Conservation (phyloP, 2,888 invertebrate genomes). For the Drosophila formosana region DNA sequence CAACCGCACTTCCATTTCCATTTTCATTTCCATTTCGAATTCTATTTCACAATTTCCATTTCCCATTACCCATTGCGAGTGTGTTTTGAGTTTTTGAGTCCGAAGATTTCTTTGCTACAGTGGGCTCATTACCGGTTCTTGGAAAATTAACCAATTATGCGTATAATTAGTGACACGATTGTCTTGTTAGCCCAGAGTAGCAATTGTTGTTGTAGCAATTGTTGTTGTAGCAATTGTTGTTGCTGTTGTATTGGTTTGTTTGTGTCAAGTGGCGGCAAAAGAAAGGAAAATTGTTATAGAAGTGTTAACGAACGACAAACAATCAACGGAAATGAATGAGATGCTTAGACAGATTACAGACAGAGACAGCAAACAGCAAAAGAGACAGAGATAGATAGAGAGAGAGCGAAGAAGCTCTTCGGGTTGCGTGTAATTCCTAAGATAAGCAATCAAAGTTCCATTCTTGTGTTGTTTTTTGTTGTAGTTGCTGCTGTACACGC, state of each 20-base stretch:
- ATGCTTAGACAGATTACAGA: constrained; percentile 48
- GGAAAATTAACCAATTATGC: constrained; percentile 78
- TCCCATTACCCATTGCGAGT: constrained; percentile 11
- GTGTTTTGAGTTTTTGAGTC: constrained; percentile 23
- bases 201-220: constrained; percentile 39
- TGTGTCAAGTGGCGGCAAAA: constrained; percentile 64
- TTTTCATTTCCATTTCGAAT: constrained; percentile 16
- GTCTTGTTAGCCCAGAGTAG: constrained; percentile 66
- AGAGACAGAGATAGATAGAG: not conserved
- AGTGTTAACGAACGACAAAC: constrained; percentile 69
- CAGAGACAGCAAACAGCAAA: not conserved
- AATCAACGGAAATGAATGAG: constrained; percentile 57
- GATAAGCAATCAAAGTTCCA: constrained; percentile 74
- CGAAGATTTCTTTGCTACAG: constrained; percentile 23
- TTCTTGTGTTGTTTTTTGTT: constrained; percentile 44
- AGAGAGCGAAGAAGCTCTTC: not conserved
- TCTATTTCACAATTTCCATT: constrained; percentile 22
- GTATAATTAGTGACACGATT: constrained; percentile 80
- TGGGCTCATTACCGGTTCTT: constrained; percentile 61
- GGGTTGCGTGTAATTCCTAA: constrained; percentile 57
- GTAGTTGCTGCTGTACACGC: constrained; percentile 29
- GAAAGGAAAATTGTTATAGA: constrained; percentile 58
- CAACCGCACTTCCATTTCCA: not conserved
- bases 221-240: constrained; percentile 44
- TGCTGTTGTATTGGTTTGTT: constrained; percentile 58